These are phyloP conservation scores for Nasonia longicornis DNA, from an alignment of 1,140 invertebrate genomes.

Conservation along the genomic window DNA sequence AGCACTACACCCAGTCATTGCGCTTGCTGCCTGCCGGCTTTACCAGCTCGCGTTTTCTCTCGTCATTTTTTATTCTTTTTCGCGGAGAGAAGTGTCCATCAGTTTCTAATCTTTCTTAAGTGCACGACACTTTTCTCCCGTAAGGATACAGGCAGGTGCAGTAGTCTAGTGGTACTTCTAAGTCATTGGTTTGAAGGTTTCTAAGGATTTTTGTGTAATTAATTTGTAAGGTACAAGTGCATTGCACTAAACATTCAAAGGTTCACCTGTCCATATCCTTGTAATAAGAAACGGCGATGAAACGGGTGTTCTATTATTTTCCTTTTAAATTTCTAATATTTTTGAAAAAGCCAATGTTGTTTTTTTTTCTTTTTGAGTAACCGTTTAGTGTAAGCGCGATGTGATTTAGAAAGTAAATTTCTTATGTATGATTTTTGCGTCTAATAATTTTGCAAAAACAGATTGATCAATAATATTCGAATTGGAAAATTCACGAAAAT, in stretches of 20 bases:
- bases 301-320: slow-evolving; percentile 33
- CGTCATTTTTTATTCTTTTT: slow-evolving; percentile 42
- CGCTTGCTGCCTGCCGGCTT: slow-evolving; percentile 62
- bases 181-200: background rate
- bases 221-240: slow-evolving; percentile 5
- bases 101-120: background rate
- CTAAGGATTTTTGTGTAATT: slow-evolving; percentile 40
- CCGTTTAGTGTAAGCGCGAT: background rate
- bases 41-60: slow-evolving; percentile 47
- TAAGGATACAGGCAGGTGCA: slow-evolving; percentile 46
- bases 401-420: background rate
- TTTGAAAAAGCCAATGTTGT: slow-evolving; percentile 20
- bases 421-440: background rate
- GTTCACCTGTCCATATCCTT: slow-evolving; percentile 46
- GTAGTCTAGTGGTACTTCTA: slow-evolving; percentile 1
- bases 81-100: slow-evolving; percentile 35
- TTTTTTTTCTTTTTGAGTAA: background rate
- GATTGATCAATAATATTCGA: background rate
- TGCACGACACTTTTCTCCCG: slow-evolving; percentile 23
- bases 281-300: slow-evolving; percentile 42
- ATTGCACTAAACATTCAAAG: slow-evolving; percentile 14
- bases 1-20: slow-evolving; percentile 55
- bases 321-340: background rate
- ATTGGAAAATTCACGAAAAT: slow-evolving; percentile 1
- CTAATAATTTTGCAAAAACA: background rate